Percentiles rank a stretch among this genome's conserved stretches.
phyloP scores from a whole-genome alignment of 2,888 invertebrate species.

The Busseola fusca region DNA sequence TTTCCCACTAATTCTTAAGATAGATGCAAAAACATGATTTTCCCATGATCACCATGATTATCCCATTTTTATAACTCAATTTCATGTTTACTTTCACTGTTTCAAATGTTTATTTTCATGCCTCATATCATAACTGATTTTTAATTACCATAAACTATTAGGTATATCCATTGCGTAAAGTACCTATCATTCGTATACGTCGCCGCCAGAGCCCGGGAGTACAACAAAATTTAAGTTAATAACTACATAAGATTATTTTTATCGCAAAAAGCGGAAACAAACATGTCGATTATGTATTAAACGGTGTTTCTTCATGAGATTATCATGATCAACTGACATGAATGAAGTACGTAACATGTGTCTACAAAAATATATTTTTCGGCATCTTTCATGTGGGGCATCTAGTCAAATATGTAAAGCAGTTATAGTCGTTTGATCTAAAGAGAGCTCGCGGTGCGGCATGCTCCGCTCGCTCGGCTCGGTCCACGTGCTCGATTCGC shows the following conservation, averaged over 20 bases:
- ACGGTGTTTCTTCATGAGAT: slow-evolving; percentile 33
- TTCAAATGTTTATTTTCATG: not conserved
- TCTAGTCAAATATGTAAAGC: slow-evolving; percentile 45
- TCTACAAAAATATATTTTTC: slow-evolving; percentile 56
- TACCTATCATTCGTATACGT: slow-evolving; percentile 6
- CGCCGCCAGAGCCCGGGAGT: slow-evolving; percentile 35
- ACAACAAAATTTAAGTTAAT: slow-evolving; percentile 46
- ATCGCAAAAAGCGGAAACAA: slow-evolving; percentile 46
- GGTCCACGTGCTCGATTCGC: not conserved
- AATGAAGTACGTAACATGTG: slow-evolving; percentile 34
- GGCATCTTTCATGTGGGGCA: slow-evolving; percentile 42
- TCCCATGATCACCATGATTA: not conserved
- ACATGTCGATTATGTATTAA: slow-evolving; percentile 42
- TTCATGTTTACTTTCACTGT: slow-evolving; percentile 11
- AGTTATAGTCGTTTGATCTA: slow-evolving; percentile 33
- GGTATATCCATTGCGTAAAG: not conserved
- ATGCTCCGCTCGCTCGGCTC: slow-evolving; percentile 19
- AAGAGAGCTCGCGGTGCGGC: slow-evolving; percentile 10
- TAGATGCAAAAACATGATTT: not conserved
- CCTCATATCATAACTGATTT: not conserved
- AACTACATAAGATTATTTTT: slow-evolving; percentile 48
- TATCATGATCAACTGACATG: slow-evolving; percentile 21
- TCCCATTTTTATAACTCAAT: not conserved
- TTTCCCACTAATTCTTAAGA: not conserved
- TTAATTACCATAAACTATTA: slow-evolving; percentile 1